phyloP scores from a whole-genome alignment of 2,888 invertebrate species.

The Chymomyza fuscimana region DNA sequence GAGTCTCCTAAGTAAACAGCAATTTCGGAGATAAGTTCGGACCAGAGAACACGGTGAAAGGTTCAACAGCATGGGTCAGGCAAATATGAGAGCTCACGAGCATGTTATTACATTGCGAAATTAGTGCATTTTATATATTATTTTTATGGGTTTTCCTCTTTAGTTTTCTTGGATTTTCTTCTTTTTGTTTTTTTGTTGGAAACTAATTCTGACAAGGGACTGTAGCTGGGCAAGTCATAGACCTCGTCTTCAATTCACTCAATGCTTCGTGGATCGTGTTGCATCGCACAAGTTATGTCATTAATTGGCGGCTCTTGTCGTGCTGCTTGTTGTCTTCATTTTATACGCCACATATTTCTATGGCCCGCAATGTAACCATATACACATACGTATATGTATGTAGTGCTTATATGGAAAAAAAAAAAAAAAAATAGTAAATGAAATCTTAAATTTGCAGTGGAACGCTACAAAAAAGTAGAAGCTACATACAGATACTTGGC shows the following conservation, averaged over 20 bases:
- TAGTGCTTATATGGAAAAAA: slow-evolving; percentile 64
- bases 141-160: slow-evolving; percentile 1
- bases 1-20: background rate
- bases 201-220: slow-evolving; percentile 1
- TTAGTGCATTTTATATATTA: slow-evolving; percentile 53
- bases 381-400: no score
- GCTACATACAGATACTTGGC: background rate
- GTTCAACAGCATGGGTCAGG: slow-evolving; percentile 53
- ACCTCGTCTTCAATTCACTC: slow-evolving; percentile 8
- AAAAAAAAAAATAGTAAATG: slow-evolving; percentile 67
- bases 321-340: slow-evolving; percentile 37
- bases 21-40: background rate
- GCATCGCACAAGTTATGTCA: slow-evolving; percentile 61
- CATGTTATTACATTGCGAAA: slow-evolving; percentile 57
- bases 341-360: slow-evolving; percentile 64
- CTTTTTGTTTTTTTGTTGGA: background rate
- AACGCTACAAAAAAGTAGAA: slow-evolving; percentile 19
- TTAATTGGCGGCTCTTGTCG: slow-evolving; percentile 65
- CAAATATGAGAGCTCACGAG: slow-evolving; percentile 69
- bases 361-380: slow-evolving; percentile 20
- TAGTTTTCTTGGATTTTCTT: background rate
- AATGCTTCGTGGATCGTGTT: slow-evolving; percentile 48
- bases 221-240: slow-evolving; percentile 35
- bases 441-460: slow-evolving; percentile 41
- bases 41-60: slow-evolving; percentile 45